Percentiles rank a stretch among this genome's conserved stretches.
These are phyloP conservation scores for Formica selysi DNA, from an alignment of 1,140 invertebrate species.

Conservation along the genomic window DNA sequence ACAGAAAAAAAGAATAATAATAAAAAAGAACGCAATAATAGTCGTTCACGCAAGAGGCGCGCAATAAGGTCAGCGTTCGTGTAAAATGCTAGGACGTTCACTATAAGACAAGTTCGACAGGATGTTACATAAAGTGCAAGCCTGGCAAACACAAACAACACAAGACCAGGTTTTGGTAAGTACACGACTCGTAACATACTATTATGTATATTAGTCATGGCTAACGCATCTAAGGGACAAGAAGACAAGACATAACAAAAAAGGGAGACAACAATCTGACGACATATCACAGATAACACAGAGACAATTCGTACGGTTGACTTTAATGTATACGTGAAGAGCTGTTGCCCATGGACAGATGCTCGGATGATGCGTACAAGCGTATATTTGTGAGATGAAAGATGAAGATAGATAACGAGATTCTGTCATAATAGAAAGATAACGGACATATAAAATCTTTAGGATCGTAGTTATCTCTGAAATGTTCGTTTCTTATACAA, in stretches of 20 bases:
- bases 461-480: not conserved
- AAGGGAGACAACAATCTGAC: conserved; percentile 81
- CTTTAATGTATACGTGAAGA: conserved; percentile 69
- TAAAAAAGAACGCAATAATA: conserved; percentile 72
- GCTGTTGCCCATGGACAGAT: conserved; percentile 36
- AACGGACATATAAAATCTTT: not conserved
- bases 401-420: not conserved
- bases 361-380: conserved; percentile 54
- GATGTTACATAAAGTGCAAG: conserved; percentile 83
- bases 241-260: conserved; percentile 84
- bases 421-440: not conserved
- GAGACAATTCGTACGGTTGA: conserved; percentile 74
- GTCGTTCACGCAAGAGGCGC: conserved; percentile 74
- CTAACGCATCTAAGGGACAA: conserved; percentile 81
- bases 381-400: conserved; percentile 21
- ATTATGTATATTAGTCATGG: conserved; percentile 70
- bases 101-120: conserved; percentile 82
- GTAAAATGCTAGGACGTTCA: conserved; percentile 76
- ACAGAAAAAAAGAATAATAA: conserved; percentile 70
- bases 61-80: conserved; percentile 74
- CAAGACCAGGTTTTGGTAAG: conserved; percentile 78
- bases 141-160: conserved; percentile 84
- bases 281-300: conserved; percentile 84
- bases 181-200: conserved; percentile 78
- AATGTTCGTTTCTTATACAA: conserved; percentile 1